These are phyloP conservation scores for Epizoanthus ramosus DNA, from an alignment of 92 coral and sea anemone species.

Conservation along the genomic window DNA sequence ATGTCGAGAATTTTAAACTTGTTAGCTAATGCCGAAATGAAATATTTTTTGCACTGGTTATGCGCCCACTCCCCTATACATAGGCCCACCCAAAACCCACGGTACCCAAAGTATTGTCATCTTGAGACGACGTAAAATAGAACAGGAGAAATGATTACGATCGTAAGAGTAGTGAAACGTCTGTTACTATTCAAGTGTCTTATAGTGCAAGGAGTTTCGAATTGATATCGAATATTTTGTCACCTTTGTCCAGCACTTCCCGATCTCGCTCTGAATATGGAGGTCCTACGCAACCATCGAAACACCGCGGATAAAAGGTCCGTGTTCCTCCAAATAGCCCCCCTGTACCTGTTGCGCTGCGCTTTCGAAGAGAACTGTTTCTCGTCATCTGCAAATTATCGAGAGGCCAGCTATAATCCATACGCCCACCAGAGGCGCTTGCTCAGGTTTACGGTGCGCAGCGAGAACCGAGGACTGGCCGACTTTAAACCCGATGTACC, in stretches of 20 bases:
- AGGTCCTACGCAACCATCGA: not conserved
- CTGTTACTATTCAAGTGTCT: no score
- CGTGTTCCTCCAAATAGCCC: slow-evolving; percentile 42
- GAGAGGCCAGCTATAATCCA: slow-evolving; percentile 1
- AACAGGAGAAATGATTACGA: no score
- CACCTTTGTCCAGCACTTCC: slow-evolving; percentile 45
- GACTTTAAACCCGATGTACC: slow-evolving; percentile 51
- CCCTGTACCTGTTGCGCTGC: slow-evolving; percentile 32
- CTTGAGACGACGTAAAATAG: no score
- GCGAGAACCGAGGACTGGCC: slow-evolving; percentile 51
- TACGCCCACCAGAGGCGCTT: slow-evolving; percentile 32
- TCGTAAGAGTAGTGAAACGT: no score
- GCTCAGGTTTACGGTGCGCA: slow-evolving; percentile 46
- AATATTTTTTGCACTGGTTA: no score
- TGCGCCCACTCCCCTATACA: no score
- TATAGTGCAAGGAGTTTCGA: no score
- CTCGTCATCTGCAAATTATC: slow-evolving; percentile 29
- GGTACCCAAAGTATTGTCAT: no score
- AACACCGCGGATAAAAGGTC: not conserved
- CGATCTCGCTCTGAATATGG: slow-evolving; percentile 49
- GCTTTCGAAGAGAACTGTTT: slow-evolving; percentile 61
- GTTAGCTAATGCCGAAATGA: no score
- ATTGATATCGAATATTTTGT: no score
- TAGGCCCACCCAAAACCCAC: no score
- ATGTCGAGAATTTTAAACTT: no score